A percentile compares a stretch with the other conserved stretches of the same genome.
Conservation (phyloP, 2,797 vertebrate species). For the Myiotriccus ornatus region DNA sequence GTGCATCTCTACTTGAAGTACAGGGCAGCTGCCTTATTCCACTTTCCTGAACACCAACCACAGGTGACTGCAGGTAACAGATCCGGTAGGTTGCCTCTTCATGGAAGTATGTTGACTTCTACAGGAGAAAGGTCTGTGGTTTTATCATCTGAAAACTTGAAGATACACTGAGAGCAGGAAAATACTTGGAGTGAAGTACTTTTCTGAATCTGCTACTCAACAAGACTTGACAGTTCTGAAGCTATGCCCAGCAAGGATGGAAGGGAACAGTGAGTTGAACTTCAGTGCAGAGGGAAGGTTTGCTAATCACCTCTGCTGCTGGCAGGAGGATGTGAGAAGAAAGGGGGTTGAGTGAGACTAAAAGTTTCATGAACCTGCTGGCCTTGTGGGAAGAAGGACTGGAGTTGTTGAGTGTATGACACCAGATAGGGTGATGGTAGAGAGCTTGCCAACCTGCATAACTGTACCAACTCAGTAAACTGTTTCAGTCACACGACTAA, state of each 20-base stretch:
- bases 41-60: background rate
- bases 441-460: background rate
- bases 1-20: background rate
- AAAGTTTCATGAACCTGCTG: background rate
- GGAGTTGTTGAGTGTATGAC: background rate
- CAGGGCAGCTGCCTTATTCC: background rate
- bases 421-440: accelerated
- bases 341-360: background rate
- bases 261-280: background rate
- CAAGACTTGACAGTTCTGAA: background rate
- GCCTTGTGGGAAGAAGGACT: background rate
- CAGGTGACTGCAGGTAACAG: background rate
- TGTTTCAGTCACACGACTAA: background rate
- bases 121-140: background rate
- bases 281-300: background rate
- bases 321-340: background rate
- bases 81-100: background rate
- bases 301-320: background rate
- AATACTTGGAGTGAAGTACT: background rate
- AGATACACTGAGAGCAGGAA: background rate
- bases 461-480: background rate
- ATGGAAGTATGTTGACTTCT: accelerated
- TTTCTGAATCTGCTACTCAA: background rate
- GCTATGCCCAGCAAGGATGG: background rate
- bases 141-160: background rate